Conservation (phyloP, 2,113 vertebrate species). For the Helogale parvula region DNA sequence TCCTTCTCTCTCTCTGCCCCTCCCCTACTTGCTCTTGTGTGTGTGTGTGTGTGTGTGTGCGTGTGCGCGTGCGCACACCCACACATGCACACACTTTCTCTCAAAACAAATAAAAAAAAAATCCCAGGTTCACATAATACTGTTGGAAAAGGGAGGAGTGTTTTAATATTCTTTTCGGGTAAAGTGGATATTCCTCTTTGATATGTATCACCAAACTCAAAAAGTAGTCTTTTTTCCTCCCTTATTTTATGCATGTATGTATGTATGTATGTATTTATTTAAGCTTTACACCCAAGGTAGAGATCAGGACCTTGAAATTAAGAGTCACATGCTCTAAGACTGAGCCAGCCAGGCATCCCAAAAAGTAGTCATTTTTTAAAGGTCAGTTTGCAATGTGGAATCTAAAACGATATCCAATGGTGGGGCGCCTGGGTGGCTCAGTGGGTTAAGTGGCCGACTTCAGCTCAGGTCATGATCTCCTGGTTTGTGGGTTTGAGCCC, state of each 20-base stretch:
- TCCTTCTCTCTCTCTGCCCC: no score
- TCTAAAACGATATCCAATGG: conserved; percentile 1
- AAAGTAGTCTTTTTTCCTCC: not conserved
- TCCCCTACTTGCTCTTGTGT: no score
- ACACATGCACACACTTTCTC: no score
- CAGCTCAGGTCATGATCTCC: no score
- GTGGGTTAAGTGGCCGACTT: no score
- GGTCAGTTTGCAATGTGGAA: not conserved
- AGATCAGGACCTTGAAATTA: not conserved
- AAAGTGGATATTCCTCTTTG: not conserved
- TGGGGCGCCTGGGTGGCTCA: no score
- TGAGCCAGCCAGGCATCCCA: not conserved
- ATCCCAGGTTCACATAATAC: not conserved
- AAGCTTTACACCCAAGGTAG: not conserved
- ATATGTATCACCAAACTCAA: not conserved
- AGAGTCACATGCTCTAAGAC: not conserved
- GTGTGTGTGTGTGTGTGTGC: no score
- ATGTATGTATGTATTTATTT: not conserved
- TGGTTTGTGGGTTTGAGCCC: no score
- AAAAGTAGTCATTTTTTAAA: not conserved
- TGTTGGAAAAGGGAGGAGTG: not conserved
- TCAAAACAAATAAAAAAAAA: not conserved
- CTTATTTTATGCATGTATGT: not conserved
- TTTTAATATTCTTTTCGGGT: not conserved
- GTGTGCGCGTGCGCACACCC: no score